Evolutionary conservation across 2,797 vertebrate genomes (phyloP).

Genomic region (Alfaro cultratus): DNA sequence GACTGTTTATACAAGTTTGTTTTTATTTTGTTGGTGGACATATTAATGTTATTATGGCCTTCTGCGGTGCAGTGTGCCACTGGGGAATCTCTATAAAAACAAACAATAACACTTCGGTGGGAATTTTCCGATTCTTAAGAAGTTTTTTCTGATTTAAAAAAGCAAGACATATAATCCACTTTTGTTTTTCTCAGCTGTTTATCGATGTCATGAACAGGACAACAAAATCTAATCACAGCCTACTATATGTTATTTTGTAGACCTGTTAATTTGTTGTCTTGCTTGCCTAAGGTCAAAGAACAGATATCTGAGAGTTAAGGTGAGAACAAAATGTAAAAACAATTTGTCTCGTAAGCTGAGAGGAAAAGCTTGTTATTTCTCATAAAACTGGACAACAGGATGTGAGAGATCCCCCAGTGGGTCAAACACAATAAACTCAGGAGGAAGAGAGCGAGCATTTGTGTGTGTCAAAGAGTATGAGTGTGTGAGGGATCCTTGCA

Average conservation of each 20-base stretch:
- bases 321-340: slow-evolving; percentile 25
- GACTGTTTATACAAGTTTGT: not conserved
- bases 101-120: not conserved
- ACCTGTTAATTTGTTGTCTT: not conserved
- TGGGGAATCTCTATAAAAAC: not conserved
- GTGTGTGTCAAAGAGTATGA: slow-evolving; percentile 35
- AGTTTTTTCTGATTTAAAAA: not conserved
- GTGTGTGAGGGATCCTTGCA: slow-evolving; percentile 39
- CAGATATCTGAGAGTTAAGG: slow-evolving; percentile 9
- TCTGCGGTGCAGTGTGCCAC: not conserved
- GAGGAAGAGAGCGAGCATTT: slow-evolving; percentile 51
- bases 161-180: not conserved
- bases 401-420: slow-evolving; percentile 59
- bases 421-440: slow-evolving; percentile 69
- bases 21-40: not conserved
- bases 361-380: slow-evolving; percentile 66
- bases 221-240: not conserved
- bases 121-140: not conserved
- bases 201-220: not conserved
- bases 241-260: not conserved
- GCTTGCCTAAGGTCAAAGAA: slow-evolving; percentile 6
- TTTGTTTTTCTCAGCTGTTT: not conserved
- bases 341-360: slow-evolving; percentile 26
- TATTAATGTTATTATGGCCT: slow-evolving; percentile 1
- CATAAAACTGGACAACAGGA: slow-evolving; percentile 75